Evolutionary conservation across 2,797 vertebrate genomes (phyloP).

Genomic region (Ibycter americanus): DNA sequence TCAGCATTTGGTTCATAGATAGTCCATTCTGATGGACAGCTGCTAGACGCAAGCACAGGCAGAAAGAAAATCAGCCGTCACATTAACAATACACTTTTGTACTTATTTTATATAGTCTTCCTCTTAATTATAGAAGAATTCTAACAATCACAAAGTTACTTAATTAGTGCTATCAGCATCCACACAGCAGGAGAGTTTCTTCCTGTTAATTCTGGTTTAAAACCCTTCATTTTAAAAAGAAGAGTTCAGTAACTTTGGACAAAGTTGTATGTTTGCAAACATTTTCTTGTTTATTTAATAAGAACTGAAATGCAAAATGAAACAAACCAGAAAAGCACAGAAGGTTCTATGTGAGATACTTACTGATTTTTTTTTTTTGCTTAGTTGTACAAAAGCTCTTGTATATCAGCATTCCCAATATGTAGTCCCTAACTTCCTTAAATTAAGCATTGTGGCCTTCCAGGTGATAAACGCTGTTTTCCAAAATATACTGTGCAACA

Average conservation of each 20-base stretch:
- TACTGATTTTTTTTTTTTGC: not conserved
- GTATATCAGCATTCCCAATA: not conserved
- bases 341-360: not conserved
- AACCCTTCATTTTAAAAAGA: not conserved
- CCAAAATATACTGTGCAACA: not conserved
- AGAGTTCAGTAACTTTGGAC: not conserved
- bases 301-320: not conserved
- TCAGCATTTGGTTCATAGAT: slow-evolving; percentile 96
- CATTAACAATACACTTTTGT: not conserved
- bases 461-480: not conserved
- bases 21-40: slow-evolving; percentile 96
- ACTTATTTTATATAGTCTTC: not conserved
- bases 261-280: not conserved
- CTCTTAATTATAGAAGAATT: not conserved
- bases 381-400: not conserved
- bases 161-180: not conserved
- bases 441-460: not conserved
- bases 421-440: not conserved
- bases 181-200: not conserved
- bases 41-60: slow-evolving; percentile 59
- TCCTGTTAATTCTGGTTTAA: not conserved
- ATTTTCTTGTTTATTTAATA: not conserved
- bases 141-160: not conserved
- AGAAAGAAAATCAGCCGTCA: not conserved
- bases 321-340: not conserved